phyloP scores from a whole-genome alignment of 1,140 invertebrate genomes.

The Eurosta solidaginis region DNA sequence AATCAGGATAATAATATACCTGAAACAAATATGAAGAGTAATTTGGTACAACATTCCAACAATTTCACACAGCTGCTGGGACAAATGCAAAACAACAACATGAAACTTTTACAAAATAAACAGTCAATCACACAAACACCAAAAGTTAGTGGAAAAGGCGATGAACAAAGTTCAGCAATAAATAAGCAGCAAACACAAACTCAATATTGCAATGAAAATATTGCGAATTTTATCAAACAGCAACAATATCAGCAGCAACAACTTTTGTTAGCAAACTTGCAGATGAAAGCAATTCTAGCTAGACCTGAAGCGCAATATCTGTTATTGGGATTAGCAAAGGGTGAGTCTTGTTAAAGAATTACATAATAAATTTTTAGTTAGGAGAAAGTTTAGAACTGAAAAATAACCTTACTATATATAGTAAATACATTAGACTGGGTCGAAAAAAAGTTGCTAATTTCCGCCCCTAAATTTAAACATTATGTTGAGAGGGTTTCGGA shows the following conservation, averaged over 20 bases:
- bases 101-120: constrained; percentile 17
- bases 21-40: constrained; percentile 15
- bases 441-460: too few species aligned
- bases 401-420: too few species aligned
- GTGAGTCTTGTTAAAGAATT: too few species aligned
- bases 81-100: constrained; percentile 37
- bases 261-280: constrained; percentile 51
- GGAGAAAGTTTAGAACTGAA: not conserved
- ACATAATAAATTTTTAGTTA: too few species aligned
- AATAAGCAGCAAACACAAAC: constrained; percentile 29
- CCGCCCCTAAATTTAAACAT: too few species aligned
- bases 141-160: constrained; percentile 23
- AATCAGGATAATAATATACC: not conserved
- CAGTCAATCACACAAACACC: constrained; percentile 5
- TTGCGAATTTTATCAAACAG: constrained; percentile 54
- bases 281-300: constrained; percentile 51
- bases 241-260: constrained; percentile 55
- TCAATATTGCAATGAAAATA: constrained; percentile 43
- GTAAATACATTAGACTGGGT: too few species aligned
- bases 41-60: constrained; percentile 40
- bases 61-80: constrained; percentile 54
- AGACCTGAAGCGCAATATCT: constrained; percentile 52
- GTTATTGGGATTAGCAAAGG: constrained; percentile 51
- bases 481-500: too few species aligned
- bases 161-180: not conserved